Base-by-base conservation (phyloP, 2,113 vertebrate species). In the Leptobrachium ailaonicum region DNA sequence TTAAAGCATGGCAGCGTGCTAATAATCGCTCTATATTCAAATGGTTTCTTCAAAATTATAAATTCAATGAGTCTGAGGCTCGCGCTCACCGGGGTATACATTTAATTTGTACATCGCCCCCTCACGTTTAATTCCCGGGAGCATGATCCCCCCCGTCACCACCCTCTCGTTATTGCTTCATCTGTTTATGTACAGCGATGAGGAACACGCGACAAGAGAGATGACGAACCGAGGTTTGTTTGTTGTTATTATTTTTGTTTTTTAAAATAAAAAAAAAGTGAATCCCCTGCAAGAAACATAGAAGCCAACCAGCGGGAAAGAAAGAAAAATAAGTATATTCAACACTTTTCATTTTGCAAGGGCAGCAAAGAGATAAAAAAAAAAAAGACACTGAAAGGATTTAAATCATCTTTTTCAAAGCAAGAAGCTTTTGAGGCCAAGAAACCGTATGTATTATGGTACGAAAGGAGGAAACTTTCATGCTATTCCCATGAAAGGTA, bases 341-440 rank as follows among this genome's bases (percentile, higher is more conserved):
- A 80, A 50, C 42, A 44, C 79, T 80, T 80, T 80, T 32, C 53
- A 80, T 80, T 80, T 75, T 75, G 79, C 79, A 81, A 75, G 64
- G 79, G 66, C 66, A 75, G 79, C 66, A 68, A 41, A 75, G 71
- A 74, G 79, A 81, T 75, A 74, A 81, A 72, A 69, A 68, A 74
- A 74, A 81, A 72, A 69, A 68, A 81, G 71, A 71, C 66, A 81
- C 71, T 69, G 79, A 81, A 50, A 81, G 79, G 72, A 81, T 81
- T 75, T 41, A 75, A 81, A 81, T 81, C 79, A 75, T 75, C 71
- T 68, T 41, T 75, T 81, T 81, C 79, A 81, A 81, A 81, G 79
- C 71, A 7, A 11, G 2, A 75, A 58, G 66, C 54, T 74, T 81
- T 69, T 69, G 53, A 81, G 79, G 71, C 71, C 60, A 42, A 74